phyloP scores from a whole-genome alignment of 2,797 vertebrate species.

The Anguilla anguilla region DNA sequence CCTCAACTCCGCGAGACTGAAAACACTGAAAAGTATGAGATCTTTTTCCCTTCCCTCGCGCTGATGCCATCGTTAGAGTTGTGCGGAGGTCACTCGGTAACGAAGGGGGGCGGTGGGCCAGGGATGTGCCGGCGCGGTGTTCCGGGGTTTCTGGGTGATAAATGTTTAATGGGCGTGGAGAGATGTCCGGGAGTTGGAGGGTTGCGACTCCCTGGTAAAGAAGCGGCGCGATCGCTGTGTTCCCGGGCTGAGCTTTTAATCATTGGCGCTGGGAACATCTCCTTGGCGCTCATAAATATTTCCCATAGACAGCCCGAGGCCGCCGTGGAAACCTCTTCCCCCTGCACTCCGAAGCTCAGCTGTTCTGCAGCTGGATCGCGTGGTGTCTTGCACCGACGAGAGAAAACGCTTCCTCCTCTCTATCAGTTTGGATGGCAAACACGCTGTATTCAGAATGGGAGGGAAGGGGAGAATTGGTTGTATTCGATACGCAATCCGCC shows the following conservation, averaged over 20 bases:
- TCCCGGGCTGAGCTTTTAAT: constrained; percentile 20
- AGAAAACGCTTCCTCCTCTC: not conserved
- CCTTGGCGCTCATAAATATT: constrained; percentile 27
- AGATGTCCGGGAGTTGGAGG: constrained; percentile 23
- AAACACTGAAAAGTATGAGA: not conserved
- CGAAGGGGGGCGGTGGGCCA: not conserved
- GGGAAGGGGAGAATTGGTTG: not conserved
- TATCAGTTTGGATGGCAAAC: not conserved
- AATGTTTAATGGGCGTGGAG: constrained; percentile 26
- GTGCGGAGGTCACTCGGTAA: constrained; percentile 15
- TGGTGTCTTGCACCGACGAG: not conserved
- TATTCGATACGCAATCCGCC: not conserved
- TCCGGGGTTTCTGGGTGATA: constrained; percentile 17
- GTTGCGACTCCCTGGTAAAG: constrained; percentile 21
- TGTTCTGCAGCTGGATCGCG: constrained; percentile 11
- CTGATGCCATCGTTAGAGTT: not conserved
- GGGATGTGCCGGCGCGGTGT: not conserved
- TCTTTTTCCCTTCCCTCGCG: not conserved
- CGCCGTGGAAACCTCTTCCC: constrained; percentile 15
- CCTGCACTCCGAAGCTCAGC: constrained; percentile 16
- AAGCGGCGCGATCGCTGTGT: constrained; percentile 1
- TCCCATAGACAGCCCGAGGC: constrained; percentile 8
- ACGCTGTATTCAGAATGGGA: not conserved
- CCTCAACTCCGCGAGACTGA: not conserved
- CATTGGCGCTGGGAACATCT: constrained; percentile 20